Evolutionary conservation across 2,888 invertebrate genomes (phyloP), one percentile per base, ranked within the genome.

Genomic region (Erebia ligea): DNA sequence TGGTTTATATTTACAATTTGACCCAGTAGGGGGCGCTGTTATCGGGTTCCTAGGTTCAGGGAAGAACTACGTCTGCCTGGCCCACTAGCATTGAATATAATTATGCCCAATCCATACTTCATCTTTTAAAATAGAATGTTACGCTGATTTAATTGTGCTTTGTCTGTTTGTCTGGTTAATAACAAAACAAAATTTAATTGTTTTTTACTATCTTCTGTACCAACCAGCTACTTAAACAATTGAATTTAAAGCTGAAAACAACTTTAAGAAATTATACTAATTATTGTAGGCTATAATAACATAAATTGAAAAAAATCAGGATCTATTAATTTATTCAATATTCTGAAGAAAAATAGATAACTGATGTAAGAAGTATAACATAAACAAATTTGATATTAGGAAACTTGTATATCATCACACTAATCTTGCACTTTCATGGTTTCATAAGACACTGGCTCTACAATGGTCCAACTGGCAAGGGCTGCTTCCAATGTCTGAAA

Each of bases 371-470:
- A 52, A 52, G 17, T 52, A 52, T 17, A 9, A 54, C 9, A 54
- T 54, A 10, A 17, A 19, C 54, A 54, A 17, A 54, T 10, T 19
- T 2, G 19, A 17, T 17, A 17, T 54, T 19, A 19, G 19, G 10
- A 54, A 10, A 54, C 17, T 52, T n/a, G 10, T 45, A 45, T 54
- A 19, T 8, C 19, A 54, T n/a, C 17, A 8, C 40, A 42, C 65
- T 59, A 59, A 54, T 62, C 50, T 56, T 73, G 70, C 73, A 68
- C 70, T 73, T 71, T 72, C 69, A 75, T 72, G 67, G 59, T 75
- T 75, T 67, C 65, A 74, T 69, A 70, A 75, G 74, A 61, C 68
- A 68, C 66, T 74, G 75, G 72, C 61, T 66, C 67, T 48, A 50
- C 74, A 57, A 68, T 61, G 63, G 62, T 67, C n/a, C 52, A 19